phyloP scores from a whole-genome alignment of 1,140 invertebrate species.

The Leptonema lineaticorne region DNA sequence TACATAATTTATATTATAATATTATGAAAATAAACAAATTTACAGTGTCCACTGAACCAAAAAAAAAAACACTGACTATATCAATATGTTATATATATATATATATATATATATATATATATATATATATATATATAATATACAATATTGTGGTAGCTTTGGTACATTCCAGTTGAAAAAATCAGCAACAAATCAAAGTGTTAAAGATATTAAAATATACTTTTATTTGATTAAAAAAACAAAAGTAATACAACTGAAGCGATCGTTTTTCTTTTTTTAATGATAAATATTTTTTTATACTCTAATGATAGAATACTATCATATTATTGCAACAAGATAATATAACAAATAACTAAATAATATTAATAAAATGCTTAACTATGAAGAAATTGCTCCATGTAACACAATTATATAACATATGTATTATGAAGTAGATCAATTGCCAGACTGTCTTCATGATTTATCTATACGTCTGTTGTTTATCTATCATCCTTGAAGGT shows the following conservation, averaged over 20 bases:
- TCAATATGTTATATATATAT: conserved; percentile 31
- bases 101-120: conserved; percentile 29
- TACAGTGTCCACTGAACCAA: conserved; percentile 39
- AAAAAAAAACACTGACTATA: conserved; percentile 40
- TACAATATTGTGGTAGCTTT: conserved; percentile 27
- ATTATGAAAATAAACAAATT: conserved; percentile 37
- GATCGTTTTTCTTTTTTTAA: background rate
- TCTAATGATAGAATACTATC: background rate
- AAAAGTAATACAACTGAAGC: background rate
- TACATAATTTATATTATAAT: too few species aligned
- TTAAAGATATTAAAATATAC: conserved; percentile 1
- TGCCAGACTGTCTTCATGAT: too few species aligned
- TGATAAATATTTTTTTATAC: background rate
- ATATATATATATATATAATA: conserved; percentile 32
- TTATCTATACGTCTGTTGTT: too few species aligned
- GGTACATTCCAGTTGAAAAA: conserved; percentile 40
- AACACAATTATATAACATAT: background rate
- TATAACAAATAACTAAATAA: conserved; percentile 3
- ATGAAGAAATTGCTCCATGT: background rate
- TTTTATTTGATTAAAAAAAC: conserved; percentile 3
- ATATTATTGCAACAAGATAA: conserved; percentile 6
- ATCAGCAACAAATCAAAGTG: background rate
- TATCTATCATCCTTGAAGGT: too few species aligned
- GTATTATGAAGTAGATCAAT: too few species aligned
- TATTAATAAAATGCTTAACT: background rate